A percentile compares a stretch with the other conserved stretches of the same genome.
Evolutionary conservation across 2,113 vertebrate species (phyloP).

Genomic region (Halichoeres trimaculatus): DNA sequence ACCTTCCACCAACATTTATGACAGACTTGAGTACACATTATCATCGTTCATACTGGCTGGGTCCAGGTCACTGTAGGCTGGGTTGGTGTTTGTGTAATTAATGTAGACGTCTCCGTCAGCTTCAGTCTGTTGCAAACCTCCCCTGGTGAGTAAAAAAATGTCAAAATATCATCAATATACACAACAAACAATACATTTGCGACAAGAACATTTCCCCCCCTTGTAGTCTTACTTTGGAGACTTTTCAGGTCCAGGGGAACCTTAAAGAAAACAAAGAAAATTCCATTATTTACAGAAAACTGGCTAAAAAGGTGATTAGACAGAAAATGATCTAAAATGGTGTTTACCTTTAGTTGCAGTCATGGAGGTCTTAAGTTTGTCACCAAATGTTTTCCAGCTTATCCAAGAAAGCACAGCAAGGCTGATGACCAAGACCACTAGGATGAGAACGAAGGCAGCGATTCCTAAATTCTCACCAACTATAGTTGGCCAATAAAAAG

Average conservation of each 20-base stretch:
- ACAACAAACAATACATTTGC: background rate
- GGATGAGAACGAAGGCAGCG: slow-evolving; percentile 38
- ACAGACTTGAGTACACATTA: slow-evolving; percentile 53
- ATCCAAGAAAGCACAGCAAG: slow-evolving; percentile 37
- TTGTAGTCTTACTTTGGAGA: slow-evolving; percentile 60
- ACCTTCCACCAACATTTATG: slow-evolving; percentile 19
- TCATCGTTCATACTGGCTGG: slow-evolving; percentile 14
- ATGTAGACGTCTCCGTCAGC: slow-evolving; percentile 62
- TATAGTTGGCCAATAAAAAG: slow-evolving; percentile 3
- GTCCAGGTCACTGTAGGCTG: slow-evolving; percentile 58
- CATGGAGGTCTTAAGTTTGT: background rate
- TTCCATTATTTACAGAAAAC: background rate
- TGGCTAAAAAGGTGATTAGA: background rate
- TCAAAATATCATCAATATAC: background rate
- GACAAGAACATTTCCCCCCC: background rate
- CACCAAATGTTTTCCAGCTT: background rate
- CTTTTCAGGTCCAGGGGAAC: slow-evolving; percentile 11
- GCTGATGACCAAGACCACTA: slow-evolving; percentile 43
- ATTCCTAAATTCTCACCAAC: slow-evolving; percentile 48
- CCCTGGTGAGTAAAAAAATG: slow-evolving; percentile 32
- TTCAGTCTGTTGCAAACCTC: background rate
- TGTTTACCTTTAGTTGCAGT: slow-evolving; percentile 47
- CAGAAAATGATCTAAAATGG: background rate
- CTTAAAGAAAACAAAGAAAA: slow-evolving; percentile 22
- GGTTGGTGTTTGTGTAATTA: slow-evolving; percentile 58